Evolutionary conservation across 2,888 invertebrate species (phyloP).

Genomic region (Dasypolia templi): DNA sequence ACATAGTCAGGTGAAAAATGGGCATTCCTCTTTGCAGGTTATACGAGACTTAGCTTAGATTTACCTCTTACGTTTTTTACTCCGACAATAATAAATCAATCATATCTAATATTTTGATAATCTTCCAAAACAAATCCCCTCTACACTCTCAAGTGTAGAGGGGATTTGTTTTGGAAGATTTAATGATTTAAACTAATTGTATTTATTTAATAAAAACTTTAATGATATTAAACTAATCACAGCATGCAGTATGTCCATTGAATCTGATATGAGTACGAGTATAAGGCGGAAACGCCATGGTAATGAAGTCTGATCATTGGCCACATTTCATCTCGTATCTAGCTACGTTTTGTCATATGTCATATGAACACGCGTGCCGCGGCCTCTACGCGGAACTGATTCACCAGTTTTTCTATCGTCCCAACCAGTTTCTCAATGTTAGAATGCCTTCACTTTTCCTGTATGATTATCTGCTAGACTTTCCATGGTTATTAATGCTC

Average conservation of each 20-base stretch:
- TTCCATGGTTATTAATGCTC: slow-evolving; percentile 59
- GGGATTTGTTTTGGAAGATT: too few relatives aligned
- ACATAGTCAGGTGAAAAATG: too few relatives aligned
- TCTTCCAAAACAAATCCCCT: slow-evolving; percentile 7
- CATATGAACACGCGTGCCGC: not conserved
- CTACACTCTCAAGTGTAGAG: too few relatives aligned
- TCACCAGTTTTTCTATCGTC: slow-evolving; percentile 55
- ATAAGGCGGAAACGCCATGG: not conserved
- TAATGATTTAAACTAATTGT: too few relatives aligned
- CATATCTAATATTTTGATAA: slow-evolving; percentile 33
- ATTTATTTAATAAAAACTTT: too few relatives aligned
- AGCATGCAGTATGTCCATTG: slow-evolving; percentile 22
- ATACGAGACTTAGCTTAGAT: not conserved
- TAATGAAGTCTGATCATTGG: not conserved
- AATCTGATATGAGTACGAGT: slow-evolving; percentile 20
- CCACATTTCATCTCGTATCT: not conserved
- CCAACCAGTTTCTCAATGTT: slow-evolving; percentile 62
- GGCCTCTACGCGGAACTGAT: slow-evolving; percentile 51
- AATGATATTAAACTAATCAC: slow-evolving; percentile 10
- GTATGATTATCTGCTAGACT: slow-evolving; percentile 36
- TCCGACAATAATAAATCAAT: slow-evolving; percentile 19
- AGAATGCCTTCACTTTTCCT: slow-evolving; percentile 63
- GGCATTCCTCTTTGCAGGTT: too few relatives aligned
- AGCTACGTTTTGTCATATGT: not conserved
- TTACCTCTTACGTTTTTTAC: not conserved